Evolutionary conservation across 2,888 invertebrate genomes (phyloP), one percentile per base, ranked within the genome.

Genomic region (Pristionchus exspectatus): DNA sequence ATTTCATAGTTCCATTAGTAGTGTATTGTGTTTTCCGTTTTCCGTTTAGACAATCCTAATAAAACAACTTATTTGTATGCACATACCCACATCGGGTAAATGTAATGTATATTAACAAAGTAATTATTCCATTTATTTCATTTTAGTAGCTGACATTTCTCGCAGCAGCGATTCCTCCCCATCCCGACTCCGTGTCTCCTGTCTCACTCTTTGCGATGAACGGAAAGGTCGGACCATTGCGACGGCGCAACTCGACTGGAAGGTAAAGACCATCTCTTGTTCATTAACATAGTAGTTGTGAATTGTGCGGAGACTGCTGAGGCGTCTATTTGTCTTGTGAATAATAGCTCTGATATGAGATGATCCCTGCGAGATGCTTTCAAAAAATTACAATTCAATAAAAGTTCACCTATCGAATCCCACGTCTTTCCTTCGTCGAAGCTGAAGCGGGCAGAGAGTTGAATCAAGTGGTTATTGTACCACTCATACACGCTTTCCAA

Each of bases 331-430:
- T 38, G 38, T 38, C 38, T 38, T 38, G 38, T 38, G 38, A 38
- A 38, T 0, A 63, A 63, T 66, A 21, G 24, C n/a, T 2, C 63
- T 21, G 21, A 9, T 24, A 66, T 66, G 24, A 66, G 9, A 66
- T 66, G 63, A 16, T 66, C 24, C 16, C 24, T 18, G 9, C 63
- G n/a, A 66, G 14, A 14, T 59, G 59, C 59, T 18, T 21, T 18
- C 59, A 18, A 14, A 18, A 18, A 2, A 59, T 59, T 21, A 59
- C 2, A 3, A 3, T 21, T 21, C 21, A 69, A 30, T n/a, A 33
- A 14, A 10, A 74, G n/a, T n/a, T 81, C 44, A 81, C 81, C n/a
- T 1, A 81, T 81, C n/a, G 81, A 54, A 27, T 81, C 81, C 81
- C 81, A 81, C 24, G 44, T 81, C 0, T 1, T 24, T 10, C 81